phyloP scores from a whole-genome alignment of 2,888 invertebrate species.

The Rhingia campestris region DNA sequence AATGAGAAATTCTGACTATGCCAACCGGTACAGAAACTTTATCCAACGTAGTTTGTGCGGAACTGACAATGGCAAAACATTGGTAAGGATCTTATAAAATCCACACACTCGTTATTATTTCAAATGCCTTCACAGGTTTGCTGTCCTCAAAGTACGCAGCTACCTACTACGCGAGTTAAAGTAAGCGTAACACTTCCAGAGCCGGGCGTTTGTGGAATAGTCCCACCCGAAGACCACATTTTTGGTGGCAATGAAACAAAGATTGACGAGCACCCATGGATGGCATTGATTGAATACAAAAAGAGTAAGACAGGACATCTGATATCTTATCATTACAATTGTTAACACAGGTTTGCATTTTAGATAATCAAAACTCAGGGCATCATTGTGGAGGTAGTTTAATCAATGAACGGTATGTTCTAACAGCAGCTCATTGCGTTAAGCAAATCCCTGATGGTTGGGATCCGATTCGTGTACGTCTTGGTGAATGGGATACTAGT shows the following conservation, averaged over 20 bases:
- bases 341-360: too few relatives aligned
- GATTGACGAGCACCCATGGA: constrained; percentile 86
- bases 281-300: constrained; percentile 83
- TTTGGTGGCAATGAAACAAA: constrained; percentile 86
- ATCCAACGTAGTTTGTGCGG: constrained; percentile 88
- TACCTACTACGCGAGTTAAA: constrained; percentile 19
- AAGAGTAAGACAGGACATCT: constrained; percentile 77
- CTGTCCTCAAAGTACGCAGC: constrained; percentile 77
- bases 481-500: constrained; percentile 82
- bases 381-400: constrained; percentile 90
- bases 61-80: constrained; percentile 84
- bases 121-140: constrained; percentile 76
- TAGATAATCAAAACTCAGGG: constrained; percentile 77
- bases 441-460: constrained; percentile 87
- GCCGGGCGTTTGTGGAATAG: constrained; percentile 84
- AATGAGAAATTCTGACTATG: constrained; percentile 75
- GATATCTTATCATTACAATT: too few relatives aligned
- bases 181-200: constrained; percentile 80
- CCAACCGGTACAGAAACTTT: constrained; percentile 78
- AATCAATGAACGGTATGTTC: constrained; percentile 86
- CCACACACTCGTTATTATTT: background rate
- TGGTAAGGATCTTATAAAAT: constrained; percentile 83
- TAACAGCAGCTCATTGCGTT: constrained; percentile 91
- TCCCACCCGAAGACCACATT: constrained; percentile 84
- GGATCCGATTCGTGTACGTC: constrained; percentile 83